Evolutionary conservation across 2,888 invertebrate genomes (phyloP), one percentile per base, ranked within the genome.

Genomic region (Dolichomitus sp.): DNA sequence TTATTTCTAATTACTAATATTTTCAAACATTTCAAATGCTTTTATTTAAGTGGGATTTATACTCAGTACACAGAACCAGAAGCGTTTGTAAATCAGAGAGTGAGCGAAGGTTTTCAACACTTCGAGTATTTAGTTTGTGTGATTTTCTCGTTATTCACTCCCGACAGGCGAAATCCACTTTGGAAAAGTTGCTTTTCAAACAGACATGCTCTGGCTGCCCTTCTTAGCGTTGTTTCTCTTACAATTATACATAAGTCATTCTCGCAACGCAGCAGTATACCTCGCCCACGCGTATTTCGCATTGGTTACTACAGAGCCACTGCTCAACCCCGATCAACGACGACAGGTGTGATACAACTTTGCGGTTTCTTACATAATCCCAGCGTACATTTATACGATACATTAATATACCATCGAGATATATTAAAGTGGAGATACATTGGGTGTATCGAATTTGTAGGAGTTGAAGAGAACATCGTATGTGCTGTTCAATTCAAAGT

Each of bases 301-400:
- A 27, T 33, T 5, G n/a, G 30, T 54, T 42, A 70, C 54, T 57
- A 52, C 52, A 19, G 54, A 45, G 27, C 40, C 19, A 4, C 19
- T n/a, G 23, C 63, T 42, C 23, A 52, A 52, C 57, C 19, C 63
- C 66, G 70, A 50, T 79, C 65, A 79, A 72, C 75, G 78, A 66
- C 79, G 75, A 75, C 82, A 82, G 82, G 82, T 82, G 82, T 72
- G 78, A 79, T 79, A 83, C 75, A 83, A 83, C 79, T 75, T 68
- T 70, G 65, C 65, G 75, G 23, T 61, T 54, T 54, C 50, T 83
- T 79, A 69, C 79, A 75, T 70, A 79, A 83, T 23, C 65, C 45
- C 42, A 42, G 12, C 45, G 27, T 27, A 27, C 65, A 42, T 45
- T 65, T 45, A 19, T 45, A 65, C 45, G 65, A 65, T 42, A 27